A percentile compares a stretch with the other conserved stretches of the same genome.
Conservation (phyloP, 2,797 vertebrate genomes). For the Bufotes viridis region DNA sequence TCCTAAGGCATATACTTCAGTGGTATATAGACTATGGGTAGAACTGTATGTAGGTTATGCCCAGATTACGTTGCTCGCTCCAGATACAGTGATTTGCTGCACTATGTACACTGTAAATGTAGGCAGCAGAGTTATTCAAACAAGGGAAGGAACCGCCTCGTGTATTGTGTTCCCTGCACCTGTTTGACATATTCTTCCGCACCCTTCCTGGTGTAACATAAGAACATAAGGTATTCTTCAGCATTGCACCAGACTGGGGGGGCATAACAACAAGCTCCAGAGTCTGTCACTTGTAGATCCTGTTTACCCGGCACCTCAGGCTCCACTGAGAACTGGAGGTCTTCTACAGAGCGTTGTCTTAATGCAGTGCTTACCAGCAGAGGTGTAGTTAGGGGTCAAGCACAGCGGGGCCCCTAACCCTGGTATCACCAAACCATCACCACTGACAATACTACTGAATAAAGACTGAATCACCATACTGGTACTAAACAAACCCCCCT, state of each 20-base stretch:
- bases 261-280: not conserved
- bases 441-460: no score
- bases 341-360: conserved; percentile 24
- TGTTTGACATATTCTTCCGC: not conserved
- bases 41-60: not conserved
- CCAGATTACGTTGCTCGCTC: not conserved
- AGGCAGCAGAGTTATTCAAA: conserved; percentile 32
- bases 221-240: conserved; percentile 15
- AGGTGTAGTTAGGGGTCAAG: no score
- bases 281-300: not conserved
- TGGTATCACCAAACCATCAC: no score
- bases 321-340: conserved; percentile 42
- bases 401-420: no score
- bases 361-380: no score
- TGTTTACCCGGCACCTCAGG: conserved; percentile 28
- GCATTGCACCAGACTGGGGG: conserved; percentile 38
- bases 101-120: conserved; percentile 21
- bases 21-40: no score
- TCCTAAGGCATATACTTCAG: no score
- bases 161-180: conserved; percentile 35
- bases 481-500: no score
- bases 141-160: conserved; percentile 10
- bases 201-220: conserved; percentile 24
- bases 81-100: not conserved
- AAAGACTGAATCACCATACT: no score